Evolutionary conservation across 2,888 invertebrate species (phyloP).

Genomic region (Liodrosophila aerea): DNA sequence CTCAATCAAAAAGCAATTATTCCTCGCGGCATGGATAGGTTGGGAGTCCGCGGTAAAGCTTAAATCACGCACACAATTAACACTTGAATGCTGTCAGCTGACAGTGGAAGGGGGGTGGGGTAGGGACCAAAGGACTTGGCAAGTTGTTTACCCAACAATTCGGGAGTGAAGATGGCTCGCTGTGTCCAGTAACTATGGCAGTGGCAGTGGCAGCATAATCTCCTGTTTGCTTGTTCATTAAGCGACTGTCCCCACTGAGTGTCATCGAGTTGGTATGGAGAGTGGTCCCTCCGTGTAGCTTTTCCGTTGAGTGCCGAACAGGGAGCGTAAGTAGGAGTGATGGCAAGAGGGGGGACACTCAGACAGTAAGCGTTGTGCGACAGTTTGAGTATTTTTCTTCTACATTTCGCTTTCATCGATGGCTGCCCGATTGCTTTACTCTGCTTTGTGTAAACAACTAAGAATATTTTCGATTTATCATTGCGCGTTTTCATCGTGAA

Average conservation of each 20-base stretch:
- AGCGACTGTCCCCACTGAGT: slow-evolving; percentile 31
- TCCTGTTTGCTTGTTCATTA: slow-evolving; percentile 70
- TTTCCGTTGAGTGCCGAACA: slow-evolving; percentile 38
- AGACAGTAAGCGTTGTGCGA: slow-evolving; percentile 27
- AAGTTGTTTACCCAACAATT: slow-evolving; percentile 62
- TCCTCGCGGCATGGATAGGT: slow-evolving; percentile 48
- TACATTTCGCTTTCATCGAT: slow-evolving; percentile 15
- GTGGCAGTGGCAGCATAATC: slow-evolving; percentile 63
- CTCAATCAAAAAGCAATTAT: slow-evolving; percentile 80
- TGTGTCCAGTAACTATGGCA: slow-evolving; percentile 1
- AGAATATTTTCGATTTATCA: slow-evolving; percentile 74
- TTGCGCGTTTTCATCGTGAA: slow-evolving; percentile 53
- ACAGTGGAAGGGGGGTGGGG: slow-evolving; percentile 26
- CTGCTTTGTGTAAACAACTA: slow-evolving; percentile 64
- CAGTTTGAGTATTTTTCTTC: slow-evolving; percentile 12
- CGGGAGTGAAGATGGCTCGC: slow-evolving; percentile 13
- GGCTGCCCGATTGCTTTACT: slow-evolving; percentile 34
- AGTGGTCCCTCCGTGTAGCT: slow-evolving; percentile 34
- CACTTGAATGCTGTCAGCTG: slow-evolving; percentile 54
- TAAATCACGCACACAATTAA: slow-evolving; percentile 77
- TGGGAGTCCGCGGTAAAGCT: slow-evolving; percentile 39
- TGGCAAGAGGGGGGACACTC: no score
- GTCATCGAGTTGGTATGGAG: slow-evolving; percentile 23
- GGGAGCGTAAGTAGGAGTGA: neutral
- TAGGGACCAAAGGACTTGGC: slow-evolving; percentile 33